phyloP scores from a whole-genome alignment of 2,888 invertebrate species.

The Ephialtes manifestator region DNA sequence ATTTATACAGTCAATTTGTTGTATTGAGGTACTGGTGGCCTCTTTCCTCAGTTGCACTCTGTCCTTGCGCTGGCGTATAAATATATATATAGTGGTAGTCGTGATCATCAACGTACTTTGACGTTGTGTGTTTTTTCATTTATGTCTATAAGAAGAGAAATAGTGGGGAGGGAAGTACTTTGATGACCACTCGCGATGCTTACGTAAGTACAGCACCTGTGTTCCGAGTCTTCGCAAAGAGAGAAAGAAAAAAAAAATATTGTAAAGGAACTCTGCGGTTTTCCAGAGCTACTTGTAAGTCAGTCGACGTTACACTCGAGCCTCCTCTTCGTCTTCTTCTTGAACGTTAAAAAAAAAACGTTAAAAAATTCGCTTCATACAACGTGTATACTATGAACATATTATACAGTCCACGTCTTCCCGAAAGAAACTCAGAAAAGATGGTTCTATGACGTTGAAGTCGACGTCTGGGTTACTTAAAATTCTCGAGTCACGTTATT shows the following conservation, averaged over 20 bases:
- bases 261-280: background rate
- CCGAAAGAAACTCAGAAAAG: conserved; percentile 23
- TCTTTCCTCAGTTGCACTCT: conserved; percentile 27
- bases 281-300: conserved; percentile 21
- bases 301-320: conserved; percentile 9
- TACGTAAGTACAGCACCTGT: conserved; percentile 18
- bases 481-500: conserved; percentile 37
- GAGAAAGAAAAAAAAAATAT: background rate
- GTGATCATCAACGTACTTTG: background rate
- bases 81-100: background rate
- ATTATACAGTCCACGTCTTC: conserved; percentile 33
- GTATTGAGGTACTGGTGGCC: conserved; percentile 4
- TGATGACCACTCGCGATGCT: conserved; percentile 18
- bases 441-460: conserved; percentile 1
- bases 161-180: background rate
- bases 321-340: conserved; percentile 6
- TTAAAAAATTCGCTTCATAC: conserved; percentile 27
- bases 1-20: background rate
- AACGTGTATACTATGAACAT: conserved; percentile 10
- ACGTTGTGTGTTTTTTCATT: background rate
- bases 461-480: conserved; percentile 24
- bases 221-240: background rate
- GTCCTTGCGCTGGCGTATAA: conserved; percentile 16
- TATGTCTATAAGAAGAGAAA: background rate
- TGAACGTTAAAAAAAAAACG: conserved; percentile 7